phyloP scores from a whole-genome alignment of 35 echinoderm and acorn worm species.

The Eucidaris tribuloides region DNA sequence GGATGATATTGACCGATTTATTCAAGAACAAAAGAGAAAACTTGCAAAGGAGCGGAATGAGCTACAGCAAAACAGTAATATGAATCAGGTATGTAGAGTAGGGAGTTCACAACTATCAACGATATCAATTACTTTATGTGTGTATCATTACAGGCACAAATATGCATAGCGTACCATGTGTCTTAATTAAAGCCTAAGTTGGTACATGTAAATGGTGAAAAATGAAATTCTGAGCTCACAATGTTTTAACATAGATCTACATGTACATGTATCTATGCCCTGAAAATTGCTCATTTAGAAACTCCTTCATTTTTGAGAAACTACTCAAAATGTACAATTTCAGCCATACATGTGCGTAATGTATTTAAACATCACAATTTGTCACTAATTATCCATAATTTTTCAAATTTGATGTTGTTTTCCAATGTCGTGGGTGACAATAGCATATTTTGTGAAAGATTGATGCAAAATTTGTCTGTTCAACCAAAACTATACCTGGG shows the following conservation, averaged over 20 bases:
- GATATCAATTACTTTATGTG: neutral
- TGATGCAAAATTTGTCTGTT: too few species aligned
- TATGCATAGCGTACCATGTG: neutral
- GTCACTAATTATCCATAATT: too few species aligned
- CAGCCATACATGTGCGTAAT: too few species aligned
- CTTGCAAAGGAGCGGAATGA: constrained; percentile 43
- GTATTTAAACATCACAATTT: too few species aligned
- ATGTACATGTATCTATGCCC: too few species aligned
- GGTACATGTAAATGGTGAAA: neutral
- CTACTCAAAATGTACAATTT: too few species aligned
- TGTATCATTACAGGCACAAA: neutral
- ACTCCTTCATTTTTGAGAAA: too few species aligned
- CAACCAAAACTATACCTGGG: too few species aligned
- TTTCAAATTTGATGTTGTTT: too few species aligned
- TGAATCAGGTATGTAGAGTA: constrained; percentile 20
- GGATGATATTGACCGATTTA: constrained; percentile 61
- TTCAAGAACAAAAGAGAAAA: constrained; percentile 51
- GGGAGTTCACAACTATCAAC: neutral
- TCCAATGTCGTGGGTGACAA: too few species aligned
- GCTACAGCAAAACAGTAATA: constrained; percentile 26
- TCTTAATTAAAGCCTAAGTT: neutral
- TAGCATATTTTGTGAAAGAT: too few species aligned
- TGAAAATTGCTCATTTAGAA: too few species aligned
- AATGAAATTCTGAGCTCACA: neutral
- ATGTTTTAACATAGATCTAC: neutral